Percentiles rank a stretch among this genome's conserved stretches.
Conservation (phyloP, 2,888 invertebrate species). For the Tachina grossa region DNA sequence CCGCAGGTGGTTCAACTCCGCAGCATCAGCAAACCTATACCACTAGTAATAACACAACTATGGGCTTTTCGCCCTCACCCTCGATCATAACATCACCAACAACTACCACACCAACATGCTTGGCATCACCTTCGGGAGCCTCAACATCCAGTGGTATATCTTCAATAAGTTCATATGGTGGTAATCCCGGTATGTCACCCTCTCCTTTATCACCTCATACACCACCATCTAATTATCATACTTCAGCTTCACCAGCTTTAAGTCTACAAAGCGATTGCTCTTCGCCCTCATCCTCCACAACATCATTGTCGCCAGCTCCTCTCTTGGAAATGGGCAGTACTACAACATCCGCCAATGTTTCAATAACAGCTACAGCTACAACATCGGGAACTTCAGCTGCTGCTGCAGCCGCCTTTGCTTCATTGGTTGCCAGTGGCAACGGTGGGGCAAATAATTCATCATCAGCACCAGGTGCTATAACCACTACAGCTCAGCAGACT, state of each 20-base stretch:
- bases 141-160: constrained; percentile 68
- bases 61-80: constrained; percentile 67
- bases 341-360: constrained; percentile 76
- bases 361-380: constrained; percentile 78
- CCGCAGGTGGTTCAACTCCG: constrained; percentile 68
- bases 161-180: constrained; percentile 60
- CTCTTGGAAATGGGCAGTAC: constrained; percentile 73
- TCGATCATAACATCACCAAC: constrained; percentile 59
- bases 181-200: constrained; percentile 72
- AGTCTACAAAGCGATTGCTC: constrained; percentile 80
- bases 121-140: constrained; percentile 63
- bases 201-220: constrained; percentile 80
- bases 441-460: constrained; percentile 47
- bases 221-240: constrained; percentile 73
- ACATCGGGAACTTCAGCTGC: constrained; percentile 76
- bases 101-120: constrained; percentile 62
- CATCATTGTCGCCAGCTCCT: constrained; percentile 80
- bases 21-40: constrained; percentile 67
- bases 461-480: constrained; percentile 62
- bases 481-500: constrained; percentile 75
- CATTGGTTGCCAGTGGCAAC: constrained; percentile 71
- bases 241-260: constrained; percentile 78
- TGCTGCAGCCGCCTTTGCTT: constrained; percentile 78
- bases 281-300: constrained; percentile 79
- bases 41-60: constrained; percentile 64